phyloP scores from a whole-genome alignment of 2,888 invertebrate species.

The Cryptophagus acutangulus region DNA sequence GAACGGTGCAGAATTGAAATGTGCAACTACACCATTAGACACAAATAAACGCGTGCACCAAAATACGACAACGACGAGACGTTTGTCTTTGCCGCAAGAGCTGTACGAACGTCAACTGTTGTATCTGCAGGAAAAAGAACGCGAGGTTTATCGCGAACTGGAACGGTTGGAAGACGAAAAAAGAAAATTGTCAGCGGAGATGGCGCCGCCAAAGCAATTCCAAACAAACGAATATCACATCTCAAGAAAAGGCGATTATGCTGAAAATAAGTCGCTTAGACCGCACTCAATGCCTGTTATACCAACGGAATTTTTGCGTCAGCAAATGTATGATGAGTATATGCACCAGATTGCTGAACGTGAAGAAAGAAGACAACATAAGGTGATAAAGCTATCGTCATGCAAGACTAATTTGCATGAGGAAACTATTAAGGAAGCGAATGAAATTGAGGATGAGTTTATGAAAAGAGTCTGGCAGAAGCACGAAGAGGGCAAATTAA shows the following conservation, averaged over 20 bases:
- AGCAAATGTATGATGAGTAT: constrained; percentile 82
- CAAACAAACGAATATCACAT: constrained; percentile 47
- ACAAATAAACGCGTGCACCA: constrained; percentile 18
- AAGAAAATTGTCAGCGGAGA: constrained; percentile 37
- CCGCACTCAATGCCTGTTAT: constrained; percentile 44
- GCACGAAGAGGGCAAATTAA: constrained; percentile 52
- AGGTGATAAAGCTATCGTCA: constrained; percentile 73
- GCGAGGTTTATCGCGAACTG: constrained; percentile 62
- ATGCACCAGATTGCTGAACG: constrained; percentile 72
- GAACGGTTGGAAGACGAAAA: constrained; percentile 59
- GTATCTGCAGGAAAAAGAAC: constrained; percentile 63
- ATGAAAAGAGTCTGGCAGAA: constrained; percentile 69
- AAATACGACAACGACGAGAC: constrained; percentile 33
- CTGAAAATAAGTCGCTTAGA: constrained; percentile 33
- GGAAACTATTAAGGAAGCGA: constrained; percentile 16
- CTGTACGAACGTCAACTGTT: constrained; percentile 61
- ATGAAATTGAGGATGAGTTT: constrained; percentile 68
- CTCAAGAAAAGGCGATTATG: constrained; percentile 51
- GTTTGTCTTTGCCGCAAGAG: constrained; percentile 62
- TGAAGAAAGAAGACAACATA: constrained; percentile 71
- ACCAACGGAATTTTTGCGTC: constrained; percentile 66
- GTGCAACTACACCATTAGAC: constrained; percentile 19
- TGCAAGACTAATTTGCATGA: constrained; percentile 21
- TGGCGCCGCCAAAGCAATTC: constrained; percentile 48
- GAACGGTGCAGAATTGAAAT: constrained; percentile 26